Evolutionary conservation across 2,888 invertebrate genomes (phyloP), one percentile per base, ranked within the genome.

Genomic region (Pyrrhosoma nymphula): DNA sequence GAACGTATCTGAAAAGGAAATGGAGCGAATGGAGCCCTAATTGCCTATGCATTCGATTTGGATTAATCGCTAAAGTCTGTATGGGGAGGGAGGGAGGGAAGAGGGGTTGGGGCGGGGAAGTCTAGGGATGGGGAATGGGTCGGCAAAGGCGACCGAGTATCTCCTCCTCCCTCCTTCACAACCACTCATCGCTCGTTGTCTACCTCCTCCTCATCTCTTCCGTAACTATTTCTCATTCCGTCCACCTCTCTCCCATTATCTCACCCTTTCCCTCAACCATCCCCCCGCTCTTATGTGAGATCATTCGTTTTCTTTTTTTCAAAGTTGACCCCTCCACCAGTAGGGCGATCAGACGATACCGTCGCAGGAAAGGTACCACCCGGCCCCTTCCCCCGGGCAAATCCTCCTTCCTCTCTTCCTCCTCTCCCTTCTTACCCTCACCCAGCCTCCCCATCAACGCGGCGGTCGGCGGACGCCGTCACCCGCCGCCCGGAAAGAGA

Each of bases 11-110:
- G 35, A 82, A 82, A 82, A 82, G 82, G 82, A 82, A 82, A 82
- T 82, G 30, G 82, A 35, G 82, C 82, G 82, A 82, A 35, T 47
- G 47, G 82, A 35, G 82, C 82, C 82, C 30, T 82, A 82, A 82
- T 82, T 82, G 82, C 82, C 82, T 35, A 82, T 30, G 82, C 82
- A 82, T 82, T 82, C 82, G 82, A 82, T 82, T 82, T 35, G 82
- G 82, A 82, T 82, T 82, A 30, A 82, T 82, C 35, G 30, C 10
- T 16, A 16, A 20, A 60, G 60, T 47, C 60, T 8, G 60, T 10
- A 60, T 60, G 20, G 16, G 6, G 6, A 14, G 60, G 20, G 20
- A 8, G 60, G 60, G 60, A 16, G 2, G 20, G 3, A 8, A 8
- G 60, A 20, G 20, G 82, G 82, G 69, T 69, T 23, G 82, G 82